Evolutionary conservation across 2,888 invertebrate species (phyloP), one percentile per base, ranked within the genome.

Genomic region (Cryptus armator): DNA sequence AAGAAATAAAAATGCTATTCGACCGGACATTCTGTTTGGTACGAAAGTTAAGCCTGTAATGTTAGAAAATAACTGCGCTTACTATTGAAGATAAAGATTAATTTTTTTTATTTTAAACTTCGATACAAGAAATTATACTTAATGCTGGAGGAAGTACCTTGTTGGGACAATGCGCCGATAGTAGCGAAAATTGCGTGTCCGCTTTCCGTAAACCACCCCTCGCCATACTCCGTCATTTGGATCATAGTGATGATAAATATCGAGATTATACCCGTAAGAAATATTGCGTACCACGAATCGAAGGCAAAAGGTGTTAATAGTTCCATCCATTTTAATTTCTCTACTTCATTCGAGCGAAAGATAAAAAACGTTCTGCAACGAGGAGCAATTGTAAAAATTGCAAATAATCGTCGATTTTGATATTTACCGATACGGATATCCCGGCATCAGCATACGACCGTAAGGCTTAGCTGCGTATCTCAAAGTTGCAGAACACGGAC

Each of bases 1-100:
- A 4, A 92, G 85, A 74, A 89, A 89, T 5, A 92, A 78, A 6
- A 92, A 84, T 6, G 90, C 92, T 7, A 93, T 88, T 1, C 92
- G 91, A 6, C 90, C 90, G 3, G 92, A 87, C 4, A 89, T 29
- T 37, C 74, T 88, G 5, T 85, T 86, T 12, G 92, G 91, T 43
- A 87, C 86, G 14, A 91, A 86, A 29, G 88, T 85, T 9, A 91
- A 89, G 43, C 92, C 92, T 93, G 56, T 14, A 81, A 70, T n/a
- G 48, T 14, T n/a, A n/a, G 2, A 37, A 37, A 37, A 37, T 48
- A 48, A n/a, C 14, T 48, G 5, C 19, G 10, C 2, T 24, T 14
- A 68, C 3, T 14, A 24, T 48, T 48, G 14, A 48, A 14, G 4
- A 14, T 48, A 6, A 37, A 7, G 7, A 9, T 37, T n/a, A 0